Evolutionary conservation across 2,888 invertebrate species (phyloP).

Genomic region (Homarus gammarus): DNA sequence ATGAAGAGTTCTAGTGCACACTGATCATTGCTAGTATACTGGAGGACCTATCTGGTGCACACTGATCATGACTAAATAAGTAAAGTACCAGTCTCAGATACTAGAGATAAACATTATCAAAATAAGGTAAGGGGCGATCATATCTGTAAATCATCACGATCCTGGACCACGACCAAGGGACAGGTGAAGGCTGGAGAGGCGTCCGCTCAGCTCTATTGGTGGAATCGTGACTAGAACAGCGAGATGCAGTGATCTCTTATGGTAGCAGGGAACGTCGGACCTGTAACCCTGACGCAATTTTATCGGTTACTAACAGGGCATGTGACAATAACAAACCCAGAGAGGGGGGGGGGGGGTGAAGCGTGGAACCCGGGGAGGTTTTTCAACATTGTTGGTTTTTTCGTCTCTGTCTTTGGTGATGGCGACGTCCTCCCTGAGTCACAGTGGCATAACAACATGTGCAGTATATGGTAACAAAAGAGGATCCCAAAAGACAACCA

Average conservation of each 20-base stretch:
- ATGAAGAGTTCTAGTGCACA: not conserved
- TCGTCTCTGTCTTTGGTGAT: not conserved
- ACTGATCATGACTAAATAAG: not conserved
- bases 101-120: too few relatives aligned
- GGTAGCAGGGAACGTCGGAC: too few relatives aligned
- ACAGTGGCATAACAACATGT: constrained; percentile 15
- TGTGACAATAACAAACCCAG: not conserved
- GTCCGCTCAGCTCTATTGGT: too few relatives aligned
- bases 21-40: not conserved
- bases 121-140: too few relatives aligned
- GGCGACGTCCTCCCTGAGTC: not conserved
- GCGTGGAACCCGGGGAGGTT: not conserved
- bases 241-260: too few relatives aligned
- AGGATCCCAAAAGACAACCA: constrained; percentile 1
- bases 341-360: not conserved
- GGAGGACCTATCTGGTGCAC: not conserved
- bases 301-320: not conserved
- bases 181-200: too few relatives aligned
- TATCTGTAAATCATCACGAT: too few relatives aligned
- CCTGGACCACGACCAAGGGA: too few relatives aligned
- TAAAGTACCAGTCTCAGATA: not conserved
- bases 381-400: not conserved
- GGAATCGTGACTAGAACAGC: too few relatives aligned
- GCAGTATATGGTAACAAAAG: constrained; percentile 3
- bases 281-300: not conserved